Base-by-base conservation (phyloP, 2,797 vertebrate species). In the Muscicapa comitata region DNA sequence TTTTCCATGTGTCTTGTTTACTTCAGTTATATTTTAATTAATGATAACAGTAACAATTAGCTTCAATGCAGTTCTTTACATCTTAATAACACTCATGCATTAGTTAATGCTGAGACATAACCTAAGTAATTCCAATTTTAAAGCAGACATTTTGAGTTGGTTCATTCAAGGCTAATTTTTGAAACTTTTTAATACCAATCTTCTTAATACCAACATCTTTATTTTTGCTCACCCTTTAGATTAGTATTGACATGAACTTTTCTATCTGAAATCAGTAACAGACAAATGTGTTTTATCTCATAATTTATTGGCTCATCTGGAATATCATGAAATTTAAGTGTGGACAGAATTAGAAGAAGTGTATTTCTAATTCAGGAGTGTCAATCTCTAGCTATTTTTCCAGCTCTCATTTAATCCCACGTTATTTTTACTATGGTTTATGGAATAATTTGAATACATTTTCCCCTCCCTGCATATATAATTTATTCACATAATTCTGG, bases 381-480 rank as follows among this genome's bases (percentile, higher is more conserved):
- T 93, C 74, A 70, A 75, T 85, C 59, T 90, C 21, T 42, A 86
- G 63, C 40, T 84, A 59, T 85, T 91, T 96, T 92, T 92, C 54
- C 15, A 78, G 26, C 40, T 84, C 86, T 86, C 61, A 42, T 93
- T 97, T 95, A 89, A 95, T 96, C 93, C 95, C 71, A 93, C 9
- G 1, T 93, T 78, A 96, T 96, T 97, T 97, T 97, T 80, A 68
- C 78, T 89, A 88, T 78, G 88, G 65, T 90, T 90, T 80, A 79
- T 93, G 54, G 76, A 84, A 91, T 93, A 84, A 86, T 81, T 92
- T 94, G 38, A 95, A 90, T 70, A 25, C 68, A 15, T 95, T 93
- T 68, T 90, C 21, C 88, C 87, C 14, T 96, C 53, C 53, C 26
- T 59, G 48, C n/a, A n/a, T 70, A 85, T 87, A 31, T 83, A 93